A percentile compares a stretch with the other conserved stretches of the same genome.
phyloP scores from a whole-genome alignment of 2,888 invertebrate genomes.

The Bruchidius siliquastri region DNA sequence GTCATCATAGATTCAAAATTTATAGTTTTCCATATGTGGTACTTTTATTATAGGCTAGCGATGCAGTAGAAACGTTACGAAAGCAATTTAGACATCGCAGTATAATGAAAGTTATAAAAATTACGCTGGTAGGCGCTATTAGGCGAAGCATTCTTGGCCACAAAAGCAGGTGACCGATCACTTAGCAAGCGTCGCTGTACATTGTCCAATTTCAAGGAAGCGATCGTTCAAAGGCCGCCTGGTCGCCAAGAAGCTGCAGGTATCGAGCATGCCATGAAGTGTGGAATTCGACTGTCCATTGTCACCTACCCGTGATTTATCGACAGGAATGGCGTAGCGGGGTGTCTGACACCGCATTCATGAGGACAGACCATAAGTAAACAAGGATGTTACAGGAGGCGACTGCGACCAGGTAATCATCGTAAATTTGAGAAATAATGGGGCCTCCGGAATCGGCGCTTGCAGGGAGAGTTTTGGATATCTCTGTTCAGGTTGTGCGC shows the following conservation, averaged over 20 bases:
- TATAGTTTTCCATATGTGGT: too few species aligned
- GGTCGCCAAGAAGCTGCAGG: neutral
- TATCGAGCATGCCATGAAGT: constrained; percentile 8
- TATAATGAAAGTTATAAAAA: too few species aligned
- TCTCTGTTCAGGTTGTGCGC: neutral
- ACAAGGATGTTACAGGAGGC: constrained; percentile 21
- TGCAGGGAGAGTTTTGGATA: neutral
- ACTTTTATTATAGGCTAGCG: too few species aligned
- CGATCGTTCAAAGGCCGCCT: neutral
- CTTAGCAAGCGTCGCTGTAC: neutral
- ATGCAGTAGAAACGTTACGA: too few species aligned
- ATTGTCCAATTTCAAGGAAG: neutral
- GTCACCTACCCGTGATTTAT: constrained; percentile 22
- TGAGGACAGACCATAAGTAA: constrained; percentile 19
- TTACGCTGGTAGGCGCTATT: too few species aligned
- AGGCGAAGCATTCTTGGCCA: neutral
- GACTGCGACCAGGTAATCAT: constrained; percentile 17
- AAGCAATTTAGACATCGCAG: too few species aligned
- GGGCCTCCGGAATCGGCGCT: constrained; percentile 4
- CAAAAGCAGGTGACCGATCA: neutral
- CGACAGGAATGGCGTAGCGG: constrained; percentile 14
- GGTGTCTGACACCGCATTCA: constrained; percentile 22
- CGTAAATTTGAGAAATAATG: constrained; percentile 24
- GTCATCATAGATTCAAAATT: too few species aligned
- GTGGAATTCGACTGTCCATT: constrained; percentile 24